These are phyloP conservation scores for Sphaeridia pumilis DNA, from an alignment of 2,888 invertebrate species.

Conservation along the genomic window DNA sequence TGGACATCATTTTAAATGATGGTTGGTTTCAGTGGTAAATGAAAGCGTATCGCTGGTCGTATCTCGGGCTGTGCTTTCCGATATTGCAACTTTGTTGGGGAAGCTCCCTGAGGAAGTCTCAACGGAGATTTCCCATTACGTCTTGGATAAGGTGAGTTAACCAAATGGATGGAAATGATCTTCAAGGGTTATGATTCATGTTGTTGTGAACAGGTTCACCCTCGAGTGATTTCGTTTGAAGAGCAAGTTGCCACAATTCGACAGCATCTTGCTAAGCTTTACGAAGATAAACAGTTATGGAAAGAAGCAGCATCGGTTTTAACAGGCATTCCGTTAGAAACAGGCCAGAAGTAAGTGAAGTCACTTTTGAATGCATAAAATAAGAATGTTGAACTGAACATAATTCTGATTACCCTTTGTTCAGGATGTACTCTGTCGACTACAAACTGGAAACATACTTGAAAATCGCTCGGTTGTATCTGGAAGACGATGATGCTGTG, in stretches of 20 bases:
- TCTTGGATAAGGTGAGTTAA: constrained; percentile 78
- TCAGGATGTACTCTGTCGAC: constrained; percentile 85
- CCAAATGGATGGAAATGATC: not conserved
- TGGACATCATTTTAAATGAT: no score
- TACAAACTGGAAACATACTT: constrained; percentile 95
- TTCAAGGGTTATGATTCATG: not conserved
- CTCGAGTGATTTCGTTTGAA: constrained; percentile 95
- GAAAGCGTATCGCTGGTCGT: constrained; percentile 97
- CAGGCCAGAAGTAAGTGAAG: constrained; percentile 82
- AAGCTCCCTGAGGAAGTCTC: constrained; percentile 72
- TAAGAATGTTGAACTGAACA: no score
- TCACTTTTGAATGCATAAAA: no score
- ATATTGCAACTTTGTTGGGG: constrained; percentile 71
- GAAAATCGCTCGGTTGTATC: constrained; percentile 86
- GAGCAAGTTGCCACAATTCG: constrained; percentile 90
- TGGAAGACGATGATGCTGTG: constrained; percentile 92
- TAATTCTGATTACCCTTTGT: constrained; percentile 35
- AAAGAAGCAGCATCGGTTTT: constrained; percentile 89
- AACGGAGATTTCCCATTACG: constrained; percentile 80
- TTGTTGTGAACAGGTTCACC: constrained; percentile 58
- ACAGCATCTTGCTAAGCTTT: constrained; percentile 88
- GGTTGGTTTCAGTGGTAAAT: constrained; percentile 64
- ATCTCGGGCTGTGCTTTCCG: constrained; percentile 86
- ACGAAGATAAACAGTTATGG: constrained; percentile 89
- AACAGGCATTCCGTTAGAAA: constrained; percentile 92